phyloP scores from a whole-genome alignment of 2,113 vertebrate species.

The Perognathus longimembris region DNA sequence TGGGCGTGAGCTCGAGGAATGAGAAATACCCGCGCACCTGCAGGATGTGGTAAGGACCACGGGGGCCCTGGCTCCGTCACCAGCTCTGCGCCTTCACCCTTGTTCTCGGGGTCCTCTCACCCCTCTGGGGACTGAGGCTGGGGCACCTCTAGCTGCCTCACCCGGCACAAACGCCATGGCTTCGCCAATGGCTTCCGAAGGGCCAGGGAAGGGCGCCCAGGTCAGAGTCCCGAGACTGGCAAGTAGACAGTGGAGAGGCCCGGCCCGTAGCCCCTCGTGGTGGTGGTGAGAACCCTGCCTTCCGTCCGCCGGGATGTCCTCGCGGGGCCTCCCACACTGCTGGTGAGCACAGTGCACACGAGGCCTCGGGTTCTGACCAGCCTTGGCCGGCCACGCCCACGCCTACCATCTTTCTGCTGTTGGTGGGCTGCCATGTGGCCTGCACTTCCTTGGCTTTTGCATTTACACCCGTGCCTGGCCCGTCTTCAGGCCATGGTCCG shows the following conservation, averaged over 20 bases:
- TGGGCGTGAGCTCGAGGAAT: constrained; percentile 95
- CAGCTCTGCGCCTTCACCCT: too few species aligned
- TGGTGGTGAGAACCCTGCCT: neutral
- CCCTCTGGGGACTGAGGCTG: neutral
- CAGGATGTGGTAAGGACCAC: constrained; percentile 91
- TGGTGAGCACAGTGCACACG: too few species aligned
- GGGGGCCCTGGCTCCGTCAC: neutral
- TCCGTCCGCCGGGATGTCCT: neutral
- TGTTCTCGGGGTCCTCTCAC: neutral
- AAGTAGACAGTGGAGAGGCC: neutral
- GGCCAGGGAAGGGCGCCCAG: neutral
- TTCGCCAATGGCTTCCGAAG: neutral
- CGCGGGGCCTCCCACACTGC: too few species aligned
- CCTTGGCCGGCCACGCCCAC: neutral
- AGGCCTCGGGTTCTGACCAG: neutral
- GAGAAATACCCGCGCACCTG: constrained; percentile 96
- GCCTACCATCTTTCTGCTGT: too few species aligned
- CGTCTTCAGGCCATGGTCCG: neutral
- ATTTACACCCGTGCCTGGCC: neutral
- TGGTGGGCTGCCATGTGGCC: neutral
- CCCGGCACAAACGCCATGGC: too few species aligned
- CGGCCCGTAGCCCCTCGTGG: too few species aligned
- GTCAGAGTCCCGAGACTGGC: too few species aligned
- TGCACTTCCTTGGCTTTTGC: neutral
- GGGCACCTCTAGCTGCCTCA: neutral